A percentile compares a stretch with the other conserved stretches of the same genome.
Evolutionary conservation across 2,888 invertebrate genomes (phyloP).

Genomic region (Xanthia icteritia): DNA sequence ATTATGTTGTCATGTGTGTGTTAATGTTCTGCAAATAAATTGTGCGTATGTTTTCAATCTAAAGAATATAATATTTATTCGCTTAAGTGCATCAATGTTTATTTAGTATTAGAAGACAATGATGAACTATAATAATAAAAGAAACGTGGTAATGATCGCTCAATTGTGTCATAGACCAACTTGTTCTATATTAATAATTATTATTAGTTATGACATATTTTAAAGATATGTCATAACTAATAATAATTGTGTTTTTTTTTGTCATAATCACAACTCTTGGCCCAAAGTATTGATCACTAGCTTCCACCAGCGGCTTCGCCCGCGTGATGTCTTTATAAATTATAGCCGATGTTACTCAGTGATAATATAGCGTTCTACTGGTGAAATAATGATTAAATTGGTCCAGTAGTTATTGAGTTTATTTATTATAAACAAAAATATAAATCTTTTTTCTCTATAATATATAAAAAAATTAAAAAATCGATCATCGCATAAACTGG

Average conservation of each 20-base stretch:
- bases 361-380: too few relatives aligned
- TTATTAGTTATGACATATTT: background rate
- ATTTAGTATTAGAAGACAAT: background rate
- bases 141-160: too few relatives aligned
- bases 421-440: too few relatives aligned
- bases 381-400: too few relatives aligned
- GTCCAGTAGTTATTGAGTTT: too few relatives aligned
- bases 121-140: background rate
- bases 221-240: too few relatives aligned
- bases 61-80: slow-evolving; percentile 12
- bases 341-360: too few relatives aligned
- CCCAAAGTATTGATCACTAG: background rate
- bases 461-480: too few relatives aligned
- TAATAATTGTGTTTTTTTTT: too few relatives aligned
- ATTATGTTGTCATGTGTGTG: slow-evolving; percentile 1
- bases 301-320: too few relatives aligned
- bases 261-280: background rate
- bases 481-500: background rate
- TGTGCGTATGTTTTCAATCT: background rate
- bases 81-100: slow-evolving; percentile 18
- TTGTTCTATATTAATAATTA: background rate
- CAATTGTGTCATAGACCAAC: background rate
- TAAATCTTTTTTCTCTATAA: background rate
- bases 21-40: slow-evolving; percentile 11
- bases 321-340: too few relatives aligned